These are phyloP conservation scores for Drosophila rellima DNA, from an alignment of 2,888 invertebrate species.

Conservation along the genomic window DNA sequence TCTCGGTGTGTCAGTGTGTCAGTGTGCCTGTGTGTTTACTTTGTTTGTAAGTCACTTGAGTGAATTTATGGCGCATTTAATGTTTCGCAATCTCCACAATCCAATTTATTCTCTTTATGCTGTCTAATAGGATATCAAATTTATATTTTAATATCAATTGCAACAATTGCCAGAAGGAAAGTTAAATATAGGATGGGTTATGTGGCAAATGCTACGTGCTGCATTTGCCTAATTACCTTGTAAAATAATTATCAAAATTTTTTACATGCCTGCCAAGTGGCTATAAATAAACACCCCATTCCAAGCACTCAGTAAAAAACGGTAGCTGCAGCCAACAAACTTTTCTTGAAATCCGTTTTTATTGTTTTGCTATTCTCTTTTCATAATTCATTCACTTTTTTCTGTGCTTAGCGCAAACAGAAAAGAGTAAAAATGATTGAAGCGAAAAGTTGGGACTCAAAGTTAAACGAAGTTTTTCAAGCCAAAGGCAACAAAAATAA, in stretches of 20 bases:
- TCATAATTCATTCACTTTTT: background rate
- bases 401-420: constrained; percentile 11
- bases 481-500: constrained; percentile 14
- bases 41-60: constrained; percentile 39
- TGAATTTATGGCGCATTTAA: constrained; percentile 57
- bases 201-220: constrained; percentile 40
- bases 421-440: constrained; percentile 56
- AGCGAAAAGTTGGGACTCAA: constrained; percentile 57
- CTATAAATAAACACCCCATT: constrained; percentile 60
- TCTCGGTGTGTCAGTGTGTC: background rate
- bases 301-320: constrained; percentile 1
- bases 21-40: background rate
- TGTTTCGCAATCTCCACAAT: constrained; percentile 34
- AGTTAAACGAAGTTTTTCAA: constrained; percentile 61
- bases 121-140: constrained; percentile 25
- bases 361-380: background rate
- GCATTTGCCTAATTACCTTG: constrained; percentile 55
- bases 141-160: constrained; percentile 49
- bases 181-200: constrained; percentile 44
- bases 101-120: constrained; percentile 5
- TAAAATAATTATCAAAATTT: constrained; percentile 51
- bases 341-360: constrained; percentile 45
- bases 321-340: constrained; percentile 26
- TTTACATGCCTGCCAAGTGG: constrained; percentile 41
- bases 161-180: constrained; percentile 24